Evolutionary conservation across 2,888 invertebrate species (phyloP), one percentile per base, ranked within the genome.

Genomic region (Tipula helvola): DNA sequence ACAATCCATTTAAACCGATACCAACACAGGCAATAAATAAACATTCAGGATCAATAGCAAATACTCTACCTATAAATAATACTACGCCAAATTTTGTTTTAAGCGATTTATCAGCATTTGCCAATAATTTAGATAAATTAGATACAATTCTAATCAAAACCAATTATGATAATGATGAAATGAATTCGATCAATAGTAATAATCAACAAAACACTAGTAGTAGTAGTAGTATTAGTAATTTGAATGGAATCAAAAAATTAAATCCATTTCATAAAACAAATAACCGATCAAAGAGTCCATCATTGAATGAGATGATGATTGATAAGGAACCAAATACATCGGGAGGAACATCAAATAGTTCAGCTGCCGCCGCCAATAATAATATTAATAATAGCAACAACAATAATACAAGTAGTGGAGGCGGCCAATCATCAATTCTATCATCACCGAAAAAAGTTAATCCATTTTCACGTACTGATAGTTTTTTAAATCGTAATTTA

Each of bases 51-150:
- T 52, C 52, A 52, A 52, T 52, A 16, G 16, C 36, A 85, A 42
- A 52, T 57, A 87, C 39, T 12, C 42, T 16, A 52, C 5, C n/a
- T 18, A 52, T 1, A 1, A 41, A 86, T 86, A 83, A 83, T 42
- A 52, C 44, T 83, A 52, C 83, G 5, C 83, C 18, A 83, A 71
- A 71, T 71, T 71, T 71, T 71, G 52, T 87, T 83, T 83, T 87
- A 71, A 86, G 84, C 13, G 87, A 87, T 83, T 83, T 88, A 86
- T 52, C 87, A 52, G 16, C 87, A 18, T 87, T 87, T 10, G 28
- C 87, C 36, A 87, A 88, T 87, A 88, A 87, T 87, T 86, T 85
- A 3, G 86, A 86, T 52, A 87, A 87, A 87, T 28, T 88, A 5
- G 87, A 87, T 87, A 86, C 47, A 2, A 47, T 87, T 18, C 83